Conservation (phyloP, 2,888 invertebrate species). For the Nowickia ferox region DNA sequence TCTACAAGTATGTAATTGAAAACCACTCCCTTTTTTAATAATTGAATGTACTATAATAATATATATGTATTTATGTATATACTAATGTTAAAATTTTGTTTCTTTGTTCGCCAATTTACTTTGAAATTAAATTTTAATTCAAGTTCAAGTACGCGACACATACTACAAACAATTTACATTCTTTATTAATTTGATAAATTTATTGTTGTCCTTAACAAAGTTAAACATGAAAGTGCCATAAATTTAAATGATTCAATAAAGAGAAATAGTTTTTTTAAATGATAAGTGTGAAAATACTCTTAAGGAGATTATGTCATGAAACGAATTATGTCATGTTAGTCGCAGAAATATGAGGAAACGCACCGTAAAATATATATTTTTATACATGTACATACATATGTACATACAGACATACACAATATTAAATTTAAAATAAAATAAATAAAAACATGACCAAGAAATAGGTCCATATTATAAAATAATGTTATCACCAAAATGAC, state of each 20-base stretch:
- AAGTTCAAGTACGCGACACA: conserved; percentile 56
- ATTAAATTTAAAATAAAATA: too few relatives aligned
- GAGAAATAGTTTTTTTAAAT: background rate
- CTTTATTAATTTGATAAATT: conserved; percentile 14
- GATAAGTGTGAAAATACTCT: conserved; percentile 9
- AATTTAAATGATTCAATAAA: conserved; percentile 28
- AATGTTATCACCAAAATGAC: too few relatives aligned
- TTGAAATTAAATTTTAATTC: conserved; percentile 28
- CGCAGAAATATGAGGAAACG: too few relatives aligned
- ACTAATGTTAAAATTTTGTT: background rate
- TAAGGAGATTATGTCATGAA: conserved; percentile 46
- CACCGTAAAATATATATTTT: background rate
- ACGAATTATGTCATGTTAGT: conserved; percentile 41
- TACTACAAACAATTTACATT: conserved; percentile 7
- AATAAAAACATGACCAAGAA: too few relatives aligned
- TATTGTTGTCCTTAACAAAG: conserved; percentile 32
- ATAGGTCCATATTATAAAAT: too few relatives aligned
- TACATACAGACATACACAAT: too few relatives aligned
- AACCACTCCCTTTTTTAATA: conserved; percentile 27
- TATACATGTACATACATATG: background rate
- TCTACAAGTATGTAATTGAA: background rate
- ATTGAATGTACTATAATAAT: background rate
- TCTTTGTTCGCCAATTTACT: background rate
- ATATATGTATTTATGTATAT: background rate
- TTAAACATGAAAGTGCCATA: conserved; percentile 22